A percentile compares a stretch with the other conserved stretches of the same genome.
These are phyloP conservation scores for Bucorvus abyssinicus DNA, from an alignment of 2,797 vertebrate genomes.

Conservation along the genomic window DNA sequence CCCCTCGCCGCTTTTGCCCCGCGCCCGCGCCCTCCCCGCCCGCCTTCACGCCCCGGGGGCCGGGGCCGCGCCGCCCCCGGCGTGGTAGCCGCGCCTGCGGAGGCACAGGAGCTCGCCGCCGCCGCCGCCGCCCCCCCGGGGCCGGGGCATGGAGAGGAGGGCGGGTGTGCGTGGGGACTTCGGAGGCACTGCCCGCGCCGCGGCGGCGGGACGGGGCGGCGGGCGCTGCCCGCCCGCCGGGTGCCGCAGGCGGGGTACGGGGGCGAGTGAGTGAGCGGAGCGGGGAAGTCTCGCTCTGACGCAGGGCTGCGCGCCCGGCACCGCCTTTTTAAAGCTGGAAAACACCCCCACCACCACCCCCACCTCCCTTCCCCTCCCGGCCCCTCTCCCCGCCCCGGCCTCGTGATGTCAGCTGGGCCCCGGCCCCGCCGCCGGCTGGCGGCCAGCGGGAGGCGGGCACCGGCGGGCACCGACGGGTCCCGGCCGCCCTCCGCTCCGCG, in stretches of 20 bases:
- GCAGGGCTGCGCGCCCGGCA: slow-evolving; percentile 80
- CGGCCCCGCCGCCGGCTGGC: slow-evolving; percentile 51
- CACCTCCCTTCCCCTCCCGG: slow-evolving; percentile 69
- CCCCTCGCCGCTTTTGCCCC: not conserved
- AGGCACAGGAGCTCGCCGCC: not conserved
- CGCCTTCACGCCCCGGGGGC: not conserved
- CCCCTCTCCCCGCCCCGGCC: slow-evolving; percentile 75
- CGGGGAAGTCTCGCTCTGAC: slow-evolving; percentile 84
- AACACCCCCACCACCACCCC: slow-evolving; percentile 81
- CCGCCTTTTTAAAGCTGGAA: slow-evolving; percentile 95
- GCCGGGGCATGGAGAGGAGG: slow-evolving; percentile 28
- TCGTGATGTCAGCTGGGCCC: slow-evolving; percentile 81
- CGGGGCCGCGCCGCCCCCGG: not conserved
- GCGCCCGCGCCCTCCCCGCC: not conserved
- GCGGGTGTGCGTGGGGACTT: slow-evolving; percentile 14
- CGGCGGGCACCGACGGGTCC: slow-evolving; percentile 38
- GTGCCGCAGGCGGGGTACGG: slow-evolving; percentile 13
- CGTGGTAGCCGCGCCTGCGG: not conserved
- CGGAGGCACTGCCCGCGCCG: not conserved
- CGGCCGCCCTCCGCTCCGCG: slow-evolving; percentile 68
- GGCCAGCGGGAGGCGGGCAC: slow-evolving; percentile 37
- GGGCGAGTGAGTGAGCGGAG: slow-evolving; percentile 71
- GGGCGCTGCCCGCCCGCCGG: not conserved
- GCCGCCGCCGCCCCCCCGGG: slow-evolving; percentile 17
- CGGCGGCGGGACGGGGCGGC: not conserved